Evolutionary conservation across 2,888 invertebrate genomes (phyloP), one percentile per base, ranked within the genome.

Genomic region (Chironomus tentans): DNA sequence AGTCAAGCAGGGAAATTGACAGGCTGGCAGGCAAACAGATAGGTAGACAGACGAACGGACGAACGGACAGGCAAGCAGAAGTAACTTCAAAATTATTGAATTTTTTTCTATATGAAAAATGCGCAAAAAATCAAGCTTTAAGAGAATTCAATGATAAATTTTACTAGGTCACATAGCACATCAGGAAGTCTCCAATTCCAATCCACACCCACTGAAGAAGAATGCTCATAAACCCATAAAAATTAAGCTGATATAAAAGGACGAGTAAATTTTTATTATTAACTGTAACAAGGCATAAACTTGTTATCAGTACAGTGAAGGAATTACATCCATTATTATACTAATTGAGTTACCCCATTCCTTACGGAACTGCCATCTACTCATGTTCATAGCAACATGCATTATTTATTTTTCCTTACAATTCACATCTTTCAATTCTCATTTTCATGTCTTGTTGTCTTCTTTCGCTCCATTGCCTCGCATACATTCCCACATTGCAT

Each of bases 271-370:
- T 38, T 38, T 38, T 38, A 38, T 38, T 38, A 38, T 38, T 38
- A 38, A 38, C 38, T 38, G 10, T 38, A 38, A 38, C 38, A 38
- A 38, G 38, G 10, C 38, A 38, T 38, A 38, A 38, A 68, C 4
- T n/a, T 38, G 15, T 68, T 68, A 68, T 68, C 68, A 68, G 28
- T 56, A 18, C n/a, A 56, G 6, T 18, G 68, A 68, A 38, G 68
- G 38, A 68, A 38, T 68, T 68, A 65, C 50, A 48, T 71, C 24
- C 56, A 56, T 71, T 71, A 71, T 71, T 50, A 50, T 46, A 24
- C 70, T 71, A 71, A 71, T 50, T 71, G 71, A 71, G 71, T 71
- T 71, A 24, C 71, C 22, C 13, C 2, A 38, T 38, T 10, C 38
- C 38, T 38, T 38, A 38, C 10, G 10, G 4, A 38, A 10, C 38